Percentiles rank a stretch among this genome's conserved stretches.
Conservation (phyloP, 2,113 vertebrate genomes). For the Hippoglossus stenolepis region DNA sequence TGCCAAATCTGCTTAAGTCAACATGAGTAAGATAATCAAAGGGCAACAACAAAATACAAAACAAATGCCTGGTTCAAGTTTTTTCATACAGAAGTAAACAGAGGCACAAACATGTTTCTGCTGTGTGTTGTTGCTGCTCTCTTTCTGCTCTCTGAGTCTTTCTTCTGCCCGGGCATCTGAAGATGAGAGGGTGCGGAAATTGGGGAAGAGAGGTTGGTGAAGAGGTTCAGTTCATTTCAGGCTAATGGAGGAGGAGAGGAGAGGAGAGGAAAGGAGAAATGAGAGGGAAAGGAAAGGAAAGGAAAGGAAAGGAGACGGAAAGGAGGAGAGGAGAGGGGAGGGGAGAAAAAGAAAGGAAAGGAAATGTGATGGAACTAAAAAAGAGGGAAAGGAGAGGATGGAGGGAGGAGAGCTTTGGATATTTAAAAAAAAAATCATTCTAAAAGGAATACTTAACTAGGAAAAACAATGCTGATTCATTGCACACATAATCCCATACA, state of each 20-base stretch:
- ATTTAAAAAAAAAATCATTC: too few relatives aligned
- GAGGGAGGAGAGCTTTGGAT: too few relatives aligned
- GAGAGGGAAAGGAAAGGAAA: not conserved
- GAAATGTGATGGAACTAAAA: too few relatives aligned
- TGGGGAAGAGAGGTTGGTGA: not conserved
- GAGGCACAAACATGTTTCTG: conserved; percentile 1
- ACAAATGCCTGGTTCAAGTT: conserved; percentile 27
- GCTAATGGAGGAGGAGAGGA: conserved; percentile 28
- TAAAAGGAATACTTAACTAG: too few relatives aligned
- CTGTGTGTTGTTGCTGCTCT: not conserved
- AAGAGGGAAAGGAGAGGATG: too few relatives aligned
- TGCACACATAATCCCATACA: too few relatives aligned
- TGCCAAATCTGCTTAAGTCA: conserved; percentile 61
- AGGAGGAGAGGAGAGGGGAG: not conserved
- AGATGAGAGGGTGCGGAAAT: conserved; percentile 11
- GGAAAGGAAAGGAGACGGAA: not conserved
- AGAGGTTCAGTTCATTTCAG: conserved; percentile 53
- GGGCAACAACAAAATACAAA: conserved; percentile 45
- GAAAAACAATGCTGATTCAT: too few relatives aligned
- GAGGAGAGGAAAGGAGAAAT: conserved; percentile 1
- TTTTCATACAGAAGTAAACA: conserved; percentile 22
- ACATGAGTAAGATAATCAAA: conserved; percentile 65
- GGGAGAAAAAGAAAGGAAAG: conserved; percentile 14
- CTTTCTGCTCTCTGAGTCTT: not conserved
- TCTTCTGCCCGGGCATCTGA: not conserved